Evolutionary conservation across 2,113 vertebrate species (phyloP), one percentile per base, ranked within the genome.

Genomic region (Acrocephalus kingi): DNA sequence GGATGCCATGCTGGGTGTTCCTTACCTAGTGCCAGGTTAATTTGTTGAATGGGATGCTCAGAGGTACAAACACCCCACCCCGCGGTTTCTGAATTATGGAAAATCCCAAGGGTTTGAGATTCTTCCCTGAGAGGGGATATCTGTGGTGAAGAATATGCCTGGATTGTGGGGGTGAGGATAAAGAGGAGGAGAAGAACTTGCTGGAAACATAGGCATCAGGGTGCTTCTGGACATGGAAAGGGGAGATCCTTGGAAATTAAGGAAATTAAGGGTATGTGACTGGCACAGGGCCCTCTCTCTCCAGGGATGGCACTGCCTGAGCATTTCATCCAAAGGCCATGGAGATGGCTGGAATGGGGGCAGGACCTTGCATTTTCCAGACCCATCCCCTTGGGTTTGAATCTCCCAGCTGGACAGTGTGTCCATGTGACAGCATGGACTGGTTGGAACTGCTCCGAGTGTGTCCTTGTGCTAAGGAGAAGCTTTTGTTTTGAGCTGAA

Each of bases 401-500:
- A 19, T 64, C 17, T 66, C 58, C 35, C 55, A 51, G 84, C 63
- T 39, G 75, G 84, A 67, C 14, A 51, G 39, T 15, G 37, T 68
- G 37, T 91, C 41, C 23, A 1, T 9, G 22, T n/a, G 21, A 72
- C 31, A 75, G 66, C 66, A 45, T 46, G 23, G 48, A 63, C 68
- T 1, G 0, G 11, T 64, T 95, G 93, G 88, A 95, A 30, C 30
- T 0, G 1, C 23, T 94, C 90, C 85, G 3, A 0, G 31, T 13
- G 35, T 66, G 68, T 92, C 68, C 52, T 71, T 77, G 92, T 56
- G 72, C 83, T 73, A n/a, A 83, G 72, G 63, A 46, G 18, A 86
- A 84, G 48, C 17, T 56, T 87, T 67, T 77, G 46, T 71, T 91
- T 54, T 39, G 68, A 93, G 45, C 56, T 43, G 55, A 77, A 74